Evolutionary conservation across 2,113 vertebrate genomes (phyloP).

Genomic region (Pogonocichla stellata): DNA sequence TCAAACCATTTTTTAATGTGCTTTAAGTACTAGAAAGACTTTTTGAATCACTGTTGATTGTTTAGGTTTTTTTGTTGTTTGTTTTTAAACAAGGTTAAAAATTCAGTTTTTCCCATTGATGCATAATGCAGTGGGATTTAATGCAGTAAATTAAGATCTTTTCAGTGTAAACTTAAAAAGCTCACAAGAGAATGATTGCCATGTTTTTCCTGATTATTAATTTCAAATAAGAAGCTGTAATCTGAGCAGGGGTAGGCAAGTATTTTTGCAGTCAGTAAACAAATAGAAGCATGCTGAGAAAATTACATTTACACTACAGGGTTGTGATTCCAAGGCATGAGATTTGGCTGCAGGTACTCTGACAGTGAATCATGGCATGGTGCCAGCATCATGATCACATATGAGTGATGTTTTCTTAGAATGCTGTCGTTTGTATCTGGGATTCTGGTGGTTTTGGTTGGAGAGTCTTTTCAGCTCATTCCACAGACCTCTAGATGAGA

Average conservation of each 20-base stretch:
- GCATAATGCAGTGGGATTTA: background rate
- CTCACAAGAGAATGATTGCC: background rate
- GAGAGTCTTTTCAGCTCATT: constrained; percentile 16
- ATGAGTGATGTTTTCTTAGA: background rate
- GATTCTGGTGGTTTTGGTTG: background rate
- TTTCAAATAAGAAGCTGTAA: background rate
- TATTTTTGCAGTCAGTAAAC: background rate
- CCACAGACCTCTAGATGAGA: background rate
- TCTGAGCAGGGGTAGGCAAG: background rate
- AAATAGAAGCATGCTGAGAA: background rate
- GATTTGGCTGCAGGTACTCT: background rate
- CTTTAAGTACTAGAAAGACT: background rate
- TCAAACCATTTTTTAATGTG: background rate
- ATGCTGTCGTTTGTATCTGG: background rate
- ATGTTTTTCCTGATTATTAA: background rate
- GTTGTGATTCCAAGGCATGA: background rate
- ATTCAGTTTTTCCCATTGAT: background rate
- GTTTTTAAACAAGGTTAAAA: background rate
- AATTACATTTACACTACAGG: background rate
- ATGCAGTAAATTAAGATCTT: background rate
- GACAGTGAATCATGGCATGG: background rate
- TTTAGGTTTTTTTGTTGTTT: background rate
- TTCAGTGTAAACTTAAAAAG: background rate
- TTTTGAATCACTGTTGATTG: background rate
- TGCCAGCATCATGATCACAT: background rate